These are phyloP conservation scores for Hydrophis major DNA, from an alignment of 2,797 vertebrate species.

Conservation along the genomic window DNA sequence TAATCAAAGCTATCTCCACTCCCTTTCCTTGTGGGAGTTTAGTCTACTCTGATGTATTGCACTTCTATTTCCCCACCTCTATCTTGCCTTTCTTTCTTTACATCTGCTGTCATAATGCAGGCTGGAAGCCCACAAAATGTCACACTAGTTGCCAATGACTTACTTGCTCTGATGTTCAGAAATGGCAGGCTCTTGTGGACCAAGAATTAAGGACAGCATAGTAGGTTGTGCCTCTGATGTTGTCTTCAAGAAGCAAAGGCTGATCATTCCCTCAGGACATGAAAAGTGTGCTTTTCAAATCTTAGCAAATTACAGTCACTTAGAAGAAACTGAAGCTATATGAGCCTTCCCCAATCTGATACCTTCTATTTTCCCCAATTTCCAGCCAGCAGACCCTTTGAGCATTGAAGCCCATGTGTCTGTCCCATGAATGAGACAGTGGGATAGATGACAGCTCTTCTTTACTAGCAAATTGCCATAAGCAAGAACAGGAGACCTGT, in stretches of 20 bases:
- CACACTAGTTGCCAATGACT: not conserved
- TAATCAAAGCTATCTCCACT: not conserved
- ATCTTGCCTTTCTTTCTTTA: not conserved
- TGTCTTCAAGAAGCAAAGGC: not conserved
- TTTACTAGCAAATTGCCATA: not conserved
- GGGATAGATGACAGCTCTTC: not conserved
- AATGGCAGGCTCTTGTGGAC: not conserved
- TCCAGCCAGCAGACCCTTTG: not conserved
- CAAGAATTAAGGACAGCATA: not conserved
- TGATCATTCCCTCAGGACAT: not conserved
- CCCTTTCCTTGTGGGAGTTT: not conserved
- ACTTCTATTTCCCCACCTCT: not conserved
- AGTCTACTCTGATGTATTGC: not conserved
- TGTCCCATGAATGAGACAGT: not conserved
- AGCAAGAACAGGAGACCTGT: not conserved
- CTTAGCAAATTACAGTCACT: not conserved
- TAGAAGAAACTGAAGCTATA: not conserved
- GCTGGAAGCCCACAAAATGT: not conserved
- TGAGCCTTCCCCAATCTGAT: not conserved
- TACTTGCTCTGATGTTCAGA: slow-evolving; percentile 4
- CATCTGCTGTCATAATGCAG: not conserved
- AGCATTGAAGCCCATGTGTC: not conserved
- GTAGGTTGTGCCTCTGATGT: not conserved
- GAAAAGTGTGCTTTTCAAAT: not conserved
- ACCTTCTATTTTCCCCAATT: not conserved